Evolutionary conservation across 2,113 vertebrate genomes (phyloP).

Genomic region (Carollia perspicillata): DNA sequence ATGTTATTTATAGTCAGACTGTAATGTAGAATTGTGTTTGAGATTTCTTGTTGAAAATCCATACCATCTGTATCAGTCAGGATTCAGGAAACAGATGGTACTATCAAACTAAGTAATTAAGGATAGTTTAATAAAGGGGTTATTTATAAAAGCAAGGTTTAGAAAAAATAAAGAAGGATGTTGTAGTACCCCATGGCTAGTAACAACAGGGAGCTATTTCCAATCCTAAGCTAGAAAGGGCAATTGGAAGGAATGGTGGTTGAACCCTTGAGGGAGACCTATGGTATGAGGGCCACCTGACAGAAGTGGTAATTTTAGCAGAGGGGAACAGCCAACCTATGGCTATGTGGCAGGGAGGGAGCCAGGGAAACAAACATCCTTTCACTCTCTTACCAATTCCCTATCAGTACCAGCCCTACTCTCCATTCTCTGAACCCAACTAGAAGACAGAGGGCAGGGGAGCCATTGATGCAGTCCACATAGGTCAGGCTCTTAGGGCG

Average conservation of each 20-base stretch:
- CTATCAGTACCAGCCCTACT: neutral
- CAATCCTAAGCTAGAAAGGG: neutral
- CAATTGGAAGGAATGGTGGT: neutral
- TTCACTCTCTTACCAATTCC: neutral
- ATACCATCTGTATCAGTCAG: neutral
- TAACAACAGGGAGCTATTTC: neutral
- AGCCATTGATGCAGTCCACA: neutral
- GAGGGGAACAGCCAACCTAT: neutral
- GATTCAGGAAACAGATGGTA: neutral
- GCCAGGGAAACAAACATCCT: neutral
- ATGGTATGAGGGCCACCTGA: neutral
- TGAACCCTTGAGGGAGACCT: neutral
- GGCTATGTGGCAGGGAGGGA: neutral
- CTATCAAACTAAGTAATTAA: neutral
- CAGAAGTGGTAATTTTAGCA: neutral
- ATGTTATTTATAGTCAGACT: neutral
- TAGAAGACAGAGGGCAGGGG: neutral
- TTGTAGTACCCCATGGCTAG: neutral
- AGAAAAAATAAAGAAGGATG: neutral
- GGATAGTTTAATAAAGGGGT: neutral
- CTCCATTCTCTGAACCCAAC: neutral
- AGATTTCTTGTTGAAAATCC: conserved; percentile 22
- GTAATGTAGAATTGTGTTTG: neutral
- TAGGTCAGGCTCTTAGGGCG: neutral
- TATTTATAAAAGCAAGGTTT: conserved; percentile 6